Conservation (phyloP, 2,113 vertebrate genomes). For the Anser cygnoides region DNA sequence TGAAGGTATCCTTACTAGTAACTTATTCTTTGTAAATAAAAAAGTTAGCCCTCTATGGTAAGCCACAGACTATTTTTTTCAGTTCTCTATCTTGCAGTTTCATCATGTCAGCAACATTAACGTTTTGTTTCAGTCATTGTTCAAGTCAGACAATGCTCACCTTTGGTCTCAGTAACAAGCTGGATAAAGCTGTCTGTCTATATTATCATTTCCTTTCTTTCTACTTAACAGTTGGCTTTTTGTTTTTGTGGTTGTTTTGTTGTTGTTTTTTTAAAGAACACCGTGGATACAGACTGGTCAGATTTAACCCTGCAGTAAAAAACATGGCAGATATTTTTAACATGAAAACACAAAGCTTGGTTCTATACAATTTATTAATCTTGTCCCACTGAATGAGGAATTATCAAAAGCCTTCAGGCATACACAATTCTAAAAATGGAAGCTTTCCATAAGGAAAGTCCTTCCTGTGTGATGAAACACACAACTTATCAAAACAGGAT, state of each 20-base stretch:
- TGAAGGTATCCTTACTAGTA: neutral
- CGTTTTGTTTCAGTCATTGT: neutral
- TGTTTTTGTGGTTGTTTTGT: neutral
- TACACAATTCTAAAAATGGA: constrained; percentile 16
- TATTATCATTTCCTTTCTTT: neutral
- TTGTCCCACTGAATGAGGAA: neutral
- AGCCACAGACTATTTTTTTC: neutral
- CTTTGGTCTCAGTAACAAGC: neutral
- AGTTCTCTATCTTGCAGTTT: neutral
- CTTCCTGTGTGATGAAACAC: constrained; percentile 16
- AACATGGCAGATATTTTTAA: neutral
- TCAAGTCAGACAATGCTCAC: neutral
- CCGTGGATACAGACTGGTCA: neutral
- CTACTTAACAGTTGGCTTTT: neutral
- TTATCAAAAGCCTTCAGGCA: neutral
- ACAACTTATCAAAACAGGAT: constrained; percentile 53
- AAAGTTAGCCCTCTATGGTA: neutral
- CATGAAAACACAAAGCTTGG: neutral
- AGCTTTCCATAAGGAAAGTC: constrained; percentile 39
- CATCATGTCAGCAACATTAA: neutral
- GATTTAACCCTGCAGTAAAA: neutral
- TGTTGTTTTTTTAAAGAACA: neutral
- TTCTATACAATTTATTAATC: neutral
- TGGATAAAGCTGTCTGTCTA: constrained; percentile 2
- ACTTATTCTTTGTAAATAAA: neutral